A percentile compares a stretch with the other conserved stretches of the same genome.
Evolutionary conservation across 2,113 vertebrate species (phyloP).

Genomic region (Erinaceus europaeus): DNA sequence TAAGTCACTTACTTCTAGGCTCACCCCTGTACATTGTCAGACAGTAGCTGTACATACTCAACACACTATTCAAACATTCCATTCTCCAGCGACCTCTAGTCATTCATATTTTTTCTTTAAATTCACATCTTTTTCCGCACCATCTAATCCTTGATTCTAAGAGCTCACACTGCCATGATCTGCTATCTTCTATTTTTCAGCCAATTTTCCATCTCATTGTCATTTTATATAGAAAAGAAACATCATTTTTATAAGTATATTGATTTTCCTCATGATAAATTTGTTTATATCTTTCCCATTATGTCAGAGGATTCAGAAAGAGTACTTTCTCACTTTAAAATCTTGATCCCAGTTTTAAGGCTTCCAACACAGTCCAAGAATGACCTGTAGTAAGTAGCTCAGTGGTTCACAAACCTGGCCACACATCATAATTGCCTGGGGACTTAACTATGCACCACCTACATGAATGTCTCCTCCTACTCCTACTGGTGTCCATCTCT

Average conservation of each 20-base stretch:
- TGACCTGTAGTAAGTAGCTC: background rate
- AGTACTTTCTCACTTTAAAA: background rate
- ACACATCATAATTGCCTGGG: background rate
- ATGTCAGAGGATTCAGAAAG: background rate
- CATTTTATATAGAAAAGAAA: background rate
- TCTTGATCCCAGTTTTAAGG: background rate
- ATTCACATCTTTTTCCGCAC: background rate
- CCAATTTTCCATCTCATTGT: background rate
- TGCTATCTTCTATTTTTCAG: background rate
- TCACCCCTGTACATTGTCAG: background rate
- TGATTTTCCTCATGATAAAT: background rate
- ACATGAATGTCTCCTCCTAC: background rate
- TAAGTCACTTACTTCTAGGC: background rate
- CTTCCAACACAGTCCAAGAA: background rate
- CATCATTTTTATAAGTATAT: background rate
- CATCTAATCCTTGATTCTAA: background rate
- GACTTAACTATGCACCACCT: accelerated
- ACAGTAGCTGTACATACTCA: background rate
- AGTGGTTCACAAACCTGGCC: background rate
- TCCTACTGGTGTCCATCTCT: background rate
- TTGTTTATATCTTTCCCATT: too few species aligned
- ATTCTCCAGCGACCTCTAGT: background rate
- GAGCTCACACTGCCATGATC: accelerated
- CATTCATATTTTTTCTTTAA: background rate
- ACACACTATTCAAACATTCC: background rate